A percentile compares a stretch with the other conserved stretches of the same genome.
phyloP scores from a whole-genome alignment of 2,797 vertebrate genomes.

The Acipenser transmontanus region DNA sequence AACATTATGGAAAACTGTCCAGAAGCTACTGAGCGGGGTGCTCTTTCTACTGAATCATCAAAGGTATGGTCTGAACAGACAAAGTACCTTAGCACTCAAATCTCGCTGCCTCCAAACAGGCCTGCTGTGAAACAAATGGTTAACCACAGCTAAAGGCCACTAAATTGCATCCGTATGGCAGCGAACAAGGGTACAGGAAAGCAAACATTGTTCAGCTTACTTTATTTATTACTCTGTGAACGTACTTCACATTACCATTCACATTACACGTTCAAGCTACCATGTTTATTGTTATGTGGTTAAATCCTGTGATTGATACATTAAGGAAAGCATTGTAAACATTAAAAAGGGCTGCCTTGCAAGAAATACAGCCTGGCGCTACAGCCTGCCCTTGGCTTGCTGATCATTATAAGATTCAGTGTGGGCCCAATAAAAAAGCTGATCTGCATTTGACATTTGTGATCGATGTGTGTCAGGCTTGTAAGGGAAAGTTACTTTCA shows the following conservation, averaged over 20 bases:
- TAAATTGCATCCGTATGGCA: neutral
- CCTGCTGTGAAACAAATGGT: neutral
- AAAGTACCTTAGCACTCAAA: no score
- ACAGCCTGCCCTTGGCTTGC: slow-evolving; percentile 22
- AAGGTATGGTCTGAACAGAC: no score
- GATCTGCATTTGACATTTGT: slow-evolving; percentile 45
- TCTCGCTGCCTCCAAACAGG: no score
- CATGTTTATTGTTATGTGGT: neutral
- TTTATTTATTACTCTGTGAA: neutral
- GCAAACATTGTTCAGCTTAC: neutral
- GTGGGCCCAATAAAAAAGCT: slow-evolving; percentile 23
- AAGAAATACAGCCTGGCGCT: neutral
- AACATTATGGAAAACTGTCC: no score
- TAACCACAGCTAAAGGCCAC: neutral
- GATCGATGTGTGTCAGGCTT: slow-evolving; percentile 64
- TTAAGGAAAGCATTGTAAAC: neutral
- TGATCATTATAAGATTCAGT: slow-evolving; percentile 33
- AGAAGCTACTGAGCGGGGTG: no score
- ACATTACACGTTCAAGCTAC: neutral
- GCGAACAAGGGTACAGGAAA: neutral
- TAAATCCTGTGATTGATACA: neutral
- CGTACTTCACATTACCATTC: neutral
- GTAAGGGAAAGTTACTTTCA: slow-evolving; percentile 46
- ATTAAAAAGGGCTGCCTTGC: neutral
- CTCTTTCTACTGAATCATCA: no score